A percentile compares a stretch with the other conserved stretches of the same genome.
Conservation (phyloP, 2,888 invertebrate species). For the Pristionchus arcanus region DNA sequence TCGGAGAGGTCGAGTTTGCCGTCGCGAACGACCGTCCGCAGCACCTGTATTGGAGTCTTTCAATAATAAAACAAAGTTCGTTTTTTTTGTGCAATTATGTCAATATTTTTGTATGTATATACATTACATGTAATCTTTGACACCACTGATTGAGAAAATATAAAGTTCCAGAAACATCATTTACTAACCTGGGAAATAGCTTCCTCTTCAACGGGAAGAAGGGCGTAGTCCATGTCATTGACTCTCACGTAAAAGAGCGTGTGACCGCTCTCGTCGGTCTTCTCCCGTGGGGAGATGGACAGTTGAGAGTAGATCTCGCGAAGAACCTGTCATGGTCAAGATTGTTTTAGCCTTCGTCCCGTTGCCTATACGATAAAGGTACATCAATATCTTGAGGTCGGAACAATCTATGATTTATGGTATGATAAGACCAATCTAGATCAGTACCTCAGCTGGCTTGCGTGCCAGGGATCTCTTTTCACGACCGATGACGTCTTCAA, state of each 20-base stretch:
- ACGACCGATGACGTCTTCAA: constrained; percentile 66
- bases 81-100: too few relatives aligned
- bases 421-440: background rate
- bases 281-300: constrained; percentile 62
- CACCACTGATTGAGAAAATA: background rate
- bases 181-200: constrained; percentile 19
- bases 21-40: background rate
- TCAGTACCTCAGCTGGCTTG: constrained; percentile 54
- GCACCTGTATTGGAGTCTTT: background rate
- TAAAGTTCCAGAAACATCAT: background rate
- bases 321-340: constrained; percentile 55
- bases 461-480: constrained; percentile 60
- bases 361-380: background rate
- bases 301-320: constrained; percentile 67
- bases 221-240: constrained; percentile 69
- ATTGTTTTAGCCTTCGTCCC: too few relatives aligned
- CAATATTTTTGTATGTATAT: too few relatives aligned
- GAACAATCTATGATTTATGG: background rate
- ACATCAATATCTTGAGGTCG: too few relatives aligned
- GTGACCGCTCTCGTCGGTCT: constrained; percentile 58
- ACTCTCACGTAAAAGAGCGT: constrained; percentile 68
- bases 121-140: too few relatives aligned
- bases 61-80: too few relatives aligned
- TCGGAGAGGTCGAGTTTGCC: constrained; percentile 36
- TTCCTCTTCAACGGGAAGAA: constrained; percentile 67